These are phyloP conservation scores for Agelas oroides DNA, from an alignment of 37 sponge, comb jelly and placozoan species.

Conservation along the genomic window DNA sequence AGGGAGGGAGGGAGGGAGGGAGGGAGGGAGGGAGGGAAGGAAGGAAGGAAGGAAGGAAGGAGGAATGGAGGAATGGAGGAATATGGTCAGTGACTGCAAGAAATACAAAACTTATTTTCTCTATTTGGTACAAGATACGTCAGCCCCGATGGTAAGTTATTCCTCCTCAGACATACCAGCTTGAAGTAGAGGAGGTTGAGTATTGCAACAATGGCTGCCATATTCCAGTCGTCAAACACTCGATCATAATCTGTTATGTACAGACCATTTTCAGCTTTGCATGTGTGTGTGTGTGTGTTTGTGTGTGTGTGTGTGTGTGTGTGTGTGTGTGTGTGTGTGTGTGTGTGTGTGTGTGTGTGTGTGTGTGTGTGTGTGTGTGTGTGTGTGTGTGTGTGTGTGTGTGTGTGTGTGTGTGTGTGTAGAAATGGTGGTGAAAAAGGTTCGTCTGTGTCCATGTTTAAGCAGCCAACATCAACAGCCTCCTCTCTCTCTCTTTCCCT, in stretches of 20 bases:
- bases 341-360: slow-evolving; percentile 32
- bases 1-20: no score
- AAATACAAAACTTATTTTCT: no score
- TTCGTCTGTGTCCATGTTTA: no score
- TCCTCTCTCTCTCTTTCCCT: not conserved
- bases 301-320: slow-evolving; percentile 35
- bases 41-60: no score
- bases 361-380: slow-evolving; percentile 8
- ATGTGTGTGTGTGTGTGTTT: slow-evolving; percentile 28
- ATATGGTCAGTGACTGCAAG: not conserved
- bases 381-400: slow-evolving; percentile 35
- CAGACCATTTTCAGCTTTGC: not conserved
- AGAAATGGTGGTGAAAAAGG: no score
- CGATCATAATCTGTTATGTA: slow-evolving; percentile 14
- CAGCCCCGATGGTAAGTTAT: no score
- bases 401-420: slow-evolving; percentile 16
- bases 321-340: not conserved
- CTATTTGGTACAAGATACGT: no score
- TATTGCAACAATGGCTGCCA: slow-evolving; percentile 30
- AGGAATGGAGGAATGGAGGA: no score
- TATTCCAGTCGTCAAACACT: slow-evolving; percentile 47
- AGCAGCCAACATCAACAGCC: no score
- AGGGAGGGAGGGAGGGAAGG: no score
- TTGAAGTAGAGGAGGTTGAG: slow-evolving; percentile 38
- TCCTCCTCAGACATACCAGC: no score